These are phyloP conservation scores for Tetraodon nigroviridis DNA, from an alignment of 2,113 vertebrate genomes.

Conservation along the genomic window DNA sequence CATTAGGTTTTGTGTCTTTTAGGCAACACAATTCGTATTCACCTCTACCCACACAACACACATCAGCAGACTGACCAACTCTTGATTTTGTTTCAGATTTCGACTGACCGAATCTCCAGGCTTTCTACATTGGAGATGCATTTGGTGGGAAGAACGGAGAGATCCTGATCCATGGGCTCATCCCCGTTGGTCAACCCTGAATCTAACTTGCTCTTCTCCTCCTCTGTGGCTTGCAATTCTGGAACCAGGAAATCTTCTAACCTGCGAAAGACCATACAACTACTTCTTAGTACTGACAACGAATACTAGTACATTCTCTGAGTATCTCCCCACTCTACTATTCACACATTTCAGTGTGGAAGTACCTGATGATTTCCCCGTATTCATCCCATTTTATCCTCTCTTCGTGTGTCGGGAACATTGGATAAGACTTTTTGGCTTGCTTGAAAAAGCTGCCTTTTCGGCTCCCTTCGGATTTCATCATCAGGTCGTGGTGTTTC, in stretches of 20 bases:
- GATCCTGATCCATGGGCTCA: constrained; percentile 98
- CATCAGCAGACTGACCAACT: too few relatives aligned
- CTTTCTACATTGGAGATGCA: constrained; percentile 88
- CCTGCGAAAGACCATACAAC: constrained; percentile 59
- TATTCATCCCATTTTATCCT: constrained; percentile 99
- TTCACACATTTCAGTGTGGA: not conserved
- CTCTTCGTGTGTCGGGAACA: constrained; percentile 96
- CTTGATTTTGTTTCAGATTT: not conserved
- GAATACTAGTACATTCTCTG: not conserved
- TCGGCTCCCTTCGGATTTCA: constrained; percentile 93
- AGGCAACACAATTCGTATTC: too few relatives aligned
- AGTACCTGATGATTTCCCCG: constrained; percentile 95
- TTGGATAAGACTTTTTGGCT: constrained; percentile 96
- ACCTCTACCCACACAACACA: too few relatives aligned
- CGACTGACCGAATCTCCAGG: constrained; percentile 95
- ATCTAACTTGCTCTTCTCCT: constrained; percentile 95
- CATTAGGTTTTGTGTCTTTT: too few relatives aligned
- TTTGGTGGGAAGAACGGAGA: constrained; percentile 95
- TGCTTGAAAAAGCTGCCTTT: constrained; percentile 99
- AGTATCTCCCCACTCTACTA: not conserved
- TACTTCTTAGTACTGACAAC: not conserved
- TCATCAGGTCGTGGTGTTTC: constrained; percentile 97
- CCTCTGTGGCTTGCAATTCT: constrained; percentile 94
- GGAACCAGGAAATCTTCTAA: constrained; percentile 97
- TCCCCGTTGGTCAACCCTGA: constrained; percentile 92